Percentiles rank a stretch among this genome's conserved stretches.
These are phyloP conservation scores for Tapirus indicus DNA, from an alignment of 2,797 vertebrate genomes.

Conservation along the genomic window DNA sequence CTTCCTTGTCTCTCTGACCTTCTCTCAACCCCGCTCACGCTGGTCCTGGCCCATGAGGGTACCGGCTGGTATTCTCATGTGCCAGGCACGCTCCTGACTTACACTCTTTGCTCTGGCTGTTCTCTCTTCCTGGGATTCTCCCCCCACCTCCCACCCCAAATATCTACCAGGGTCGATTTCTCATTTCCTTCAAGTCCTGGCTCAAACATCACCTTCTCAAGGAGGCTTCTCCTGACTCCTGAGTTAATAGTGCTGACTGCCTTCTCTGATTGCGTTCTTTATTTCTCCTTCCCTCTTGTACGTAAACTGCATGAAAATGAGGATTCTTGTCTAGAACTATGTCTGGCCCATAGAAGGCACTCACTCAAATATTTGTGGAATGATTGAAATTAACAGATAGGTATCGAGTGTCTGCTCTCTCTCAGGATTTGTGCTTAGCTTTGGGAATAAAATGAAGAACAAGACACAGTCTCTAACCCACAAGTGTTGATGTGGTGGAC, in stretches of 20 bases:
- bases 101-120: not conserved
- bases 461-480: constrained; percentile 31
- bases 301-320: not conserved
- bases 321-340: not conserved
- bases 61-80: no score
- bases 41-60: rapidly evolving
- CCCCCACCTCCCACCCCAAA: not conserved
- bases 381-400: constrained; percentile 39
- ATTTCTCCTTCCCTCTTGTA: not conserved
- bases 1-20: not conserved
- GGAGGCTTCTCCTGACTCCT: no score
- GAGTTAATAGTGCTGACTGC: not conserved
- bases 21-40: not conserved
- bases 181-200: not conserved
- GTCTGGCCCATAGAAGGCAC: not conserved
- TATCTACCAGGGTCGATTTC: not conserved
- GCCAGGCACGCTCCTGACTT: not conserved
- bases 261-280: not conserved
- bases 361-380: constrained; percentile 64
- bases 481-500: not conserved
- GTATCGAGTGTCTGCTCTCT: not conserved
- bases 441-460: constrained; percentile 57
- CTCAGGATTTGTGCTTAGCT: constrained; percentile 35
- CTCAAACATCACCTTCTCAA: not conserved
- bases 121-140: not conserved